phyloP scores from a whole-genome alignment of 1,140 invertebrate genomes.

The Mesaphorura yosii region DNA sequence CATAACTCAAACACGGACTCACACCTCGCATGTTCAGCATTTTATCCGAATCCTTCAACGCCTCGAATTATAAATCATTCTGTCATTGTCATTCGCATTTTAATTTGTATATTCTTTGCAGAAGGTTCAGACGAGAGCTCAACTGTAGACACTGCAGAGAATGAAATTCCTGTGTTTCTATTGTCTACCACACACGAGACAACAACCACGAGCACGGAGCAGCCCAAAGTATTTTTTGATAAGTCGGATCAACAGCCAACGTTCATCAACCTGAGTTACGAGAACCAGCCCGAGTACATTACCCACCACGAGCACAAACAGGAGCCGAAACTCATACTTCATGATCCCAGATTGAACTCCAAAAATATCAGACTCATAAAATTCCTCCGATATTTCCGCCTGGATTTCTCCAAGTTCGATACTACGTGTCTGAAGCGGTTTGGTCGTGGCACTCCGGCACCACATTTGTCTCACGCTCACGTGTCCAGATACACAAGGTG shows the following conservation, averaged over 20 bases:
- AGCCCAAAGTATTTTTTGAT: too few relatives aligned
- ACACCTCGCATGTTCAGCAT: too few relatives aligned
- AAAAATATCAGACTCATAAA: slow-evolving; percentile 28
- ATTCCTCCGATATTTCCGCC: slow-evolving; percentile 30
- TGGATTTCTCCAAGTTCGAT: slow-evolving; percentile 32
- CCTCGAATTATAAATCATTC: too few relatives aligned
- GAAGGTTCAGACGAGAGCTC: slow-evolving; percentile 8
- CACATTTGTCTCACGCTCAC: slow-evolving; percentile 24
- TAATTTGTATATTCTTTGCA: too few relatives aligned
- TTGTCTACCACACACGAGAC: slow-evolving; percentile 10
- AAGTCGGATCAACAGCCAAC: too few relatives aligned
- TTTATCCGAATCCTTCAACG: too few relatives aligned
- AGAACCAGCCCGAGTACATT: neutral
- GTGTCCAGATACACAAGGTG: slow-evolving; percentile 25
- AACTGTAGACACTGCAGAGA: slow-evolving; percentile 22
- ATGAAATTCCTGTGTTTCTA: slow-evolving; percentile 27
- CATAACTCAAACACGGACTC: too few relatives aligned
- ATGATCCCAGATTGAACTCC: neutral
- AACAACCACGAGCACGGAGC: too few relatives aligned
- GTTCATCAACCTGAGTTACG: too few relatives aligned
- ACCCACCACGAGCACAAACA: neutral
- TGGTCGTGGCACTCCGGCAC: slow-evolving; percentile 22
- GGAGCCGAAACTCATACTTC: neutral
- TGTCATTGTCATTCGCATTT: too few relatives aligned
- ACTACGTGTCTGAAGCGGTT: slow-evolving; percentile 26